Base-by-base conservation (phyloP, 2,113 vertebrate genomes). In the Cololabis saira region DNA sequence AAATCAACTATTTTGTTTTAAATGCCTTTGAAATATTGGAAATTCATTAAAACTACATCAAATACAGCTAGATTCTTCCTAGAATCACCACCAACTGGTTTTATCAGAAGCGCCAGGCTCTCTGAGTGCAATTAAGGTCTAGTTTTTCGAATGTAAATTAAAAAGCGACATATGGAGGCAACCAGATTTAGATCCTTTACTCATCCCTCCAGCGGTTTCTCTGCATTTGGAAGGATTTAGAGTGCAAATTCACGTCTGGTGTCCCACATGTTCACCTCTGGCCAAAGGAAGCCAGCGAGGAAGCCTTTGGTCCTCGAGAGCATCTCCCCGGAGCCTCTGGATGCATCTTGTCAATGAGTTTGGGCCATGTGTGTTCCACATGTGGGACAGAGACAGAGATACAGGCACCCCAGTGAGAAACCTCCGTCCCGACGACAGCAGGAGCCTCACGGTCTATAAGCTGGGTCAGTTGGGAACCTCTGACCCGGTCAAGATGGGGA, bases 161-260 rank as follows among this genome's bases (percentile, higher is more conserved):
- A 73, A 27, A 69, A 73, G 2, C 9, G 45, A 74, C 70, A 67
- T 44, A 67, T 78, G 45, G 30, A 59, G 18, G 47, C 24, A 58
- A 63, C 13, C 71, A 67, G 56, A 77, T 79, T 74, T 61, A 65
- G 33, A n/a, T 27, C 63, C 18, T 18, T 52, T 9, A 21, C 11
- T 62, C 61, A 43, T 60, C 69, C 72, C 66, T 61, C n/a, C 37
- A 47, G 58, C 57, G 40, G 51, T 65, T 69, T 68, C 43, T 3
- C 19, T 58, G 49, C 68, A 85, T 84, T 85, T 81, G 68, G 69
- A 64, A 78, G 69, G 16, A 74, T 87, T 65, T 81, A 79, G 82
- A 60, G 60, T 22, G 30, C 13, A 54, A 69, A 65, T 60, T 54
- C 65, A 44, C 6, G 17, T 74, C 17, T 52, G 16, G 8, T 3